A percentile compares a stretch with the other conserved stretches of the same genome.
phyloP scores from a whole-genome alignment of 2,797 vertebrate species.

The Acropternis orthonyx region DNA sequence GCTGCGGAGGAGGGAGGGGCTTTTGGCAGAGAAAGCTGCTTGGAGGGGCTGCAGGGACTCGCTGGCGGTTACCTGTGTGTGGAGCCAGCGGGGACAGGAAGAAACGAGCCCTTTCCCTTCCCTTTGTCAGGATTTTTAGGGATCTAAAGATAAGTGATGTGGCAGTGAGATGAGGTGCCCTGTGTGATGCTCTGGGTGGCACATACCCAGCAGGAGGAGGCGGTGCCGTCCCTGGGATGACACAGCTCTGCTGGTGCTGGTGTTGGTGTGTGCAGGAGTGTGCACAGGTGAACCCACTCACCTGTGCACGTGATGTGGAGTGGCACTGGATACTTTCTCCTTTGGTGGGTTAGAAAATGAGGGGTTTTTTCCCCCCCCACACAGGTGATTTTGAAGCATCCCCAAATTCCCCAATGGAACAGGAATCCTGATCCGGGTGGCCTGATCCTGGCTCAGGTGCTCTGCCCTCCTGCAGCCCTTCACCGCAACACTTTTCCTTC shows the following conservation, averaged over 20 bases:
- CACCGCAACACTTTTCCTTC: background rate
- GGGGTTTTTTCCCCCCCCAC: accelerated
- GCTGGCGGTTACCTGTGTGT: accelerated
- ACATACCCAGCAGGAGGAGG: accelerated
- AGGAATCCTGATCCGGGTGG: background rate
- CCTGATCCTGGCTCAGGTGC: background rate
- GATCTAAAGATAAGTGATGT: background rate
- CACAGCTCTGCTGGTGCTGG: accelerated
- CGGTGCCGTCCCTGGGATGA: background rate
- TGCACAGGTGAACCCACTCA: accelerated
- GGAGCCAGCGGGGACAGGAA: accelerated
- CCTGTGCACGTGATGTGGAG: accelerated
- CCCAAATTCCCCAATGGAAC: accelerated
- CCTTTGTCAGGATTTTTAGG: background rate
- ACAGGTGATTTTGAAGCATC: background rate
- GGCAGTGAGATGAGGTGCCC: background rate
- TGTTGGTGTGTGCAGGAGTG: background rate
- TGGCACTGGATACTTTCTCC: background rate
- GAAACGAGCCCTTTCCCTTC: background rate
- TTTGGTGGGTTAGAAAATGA: background rate
- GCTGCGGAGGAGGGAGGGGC: background rate
- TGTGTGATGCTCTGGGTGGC: background rate
- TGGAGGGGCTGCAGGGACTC: background rate
- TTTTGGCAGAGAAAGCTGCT: background rate
- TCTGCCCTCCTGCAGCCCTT: background rate